phyloP scores from a whole-genome alignment of 1,140 invertebrate genomes.

The Tribolium madens region DNA sequence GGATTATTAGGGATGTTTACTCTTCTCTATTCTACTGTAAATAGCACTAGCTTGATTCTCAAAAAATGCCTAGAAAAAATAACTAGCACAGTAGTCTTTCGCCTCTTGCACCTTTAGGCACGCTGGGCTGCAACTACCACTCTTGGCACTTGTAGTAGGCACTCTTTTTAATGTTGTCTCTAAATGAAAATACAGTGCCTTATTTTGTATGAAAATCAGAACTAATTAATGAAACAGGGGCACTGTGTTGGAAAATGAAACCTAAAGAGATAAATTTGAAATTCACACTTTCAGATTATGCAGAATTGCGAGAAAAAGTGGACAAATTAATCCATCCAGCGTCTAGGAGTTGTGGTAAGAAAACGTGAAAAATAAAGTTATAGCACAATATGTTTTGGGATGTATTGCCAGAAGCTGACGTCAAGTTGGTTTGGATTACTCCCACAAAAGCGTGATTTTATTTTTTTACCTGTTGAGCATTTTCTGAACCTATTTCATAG shows the following conservation, averaged over 20 bases:
- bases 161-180: not conserved
- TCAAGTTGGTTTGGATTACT: too few species aligned
- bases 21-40: not conserved
- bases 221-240: not conserved
- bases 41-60: not conserved
- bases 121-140: not conserved
- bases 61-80: not conserved
- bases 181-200: slow-evolving; percentile 4
- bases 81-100: not conserved
- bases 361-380: not conserved
- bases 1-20: too few species aligned
- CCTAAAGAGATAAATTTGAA: not conserved
- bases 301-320: not conserved
- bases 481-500: too few species aligned
- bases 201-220: not conserved
- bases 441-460: too few species aligned
- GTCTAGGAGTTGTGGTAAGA: not conserved
- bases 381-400: too few species aligned
- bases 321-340: not conserved
- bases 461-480: too few species aligned
- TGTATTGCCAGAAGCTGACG: too few species aligned
- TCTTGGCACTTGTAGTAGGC: not conserved
- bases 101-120: not conserved
- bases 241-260: not conserved
- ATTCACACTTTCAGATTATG: slow-evolving; percentile 1